Percentiles rank a stretch among this genome's conserved stretches.
These are phyloP conservation scores for Neolamprologus toae DNA, from an alignment of 2,113 vertebrate species.

Conservation along the genomic window DNA sequence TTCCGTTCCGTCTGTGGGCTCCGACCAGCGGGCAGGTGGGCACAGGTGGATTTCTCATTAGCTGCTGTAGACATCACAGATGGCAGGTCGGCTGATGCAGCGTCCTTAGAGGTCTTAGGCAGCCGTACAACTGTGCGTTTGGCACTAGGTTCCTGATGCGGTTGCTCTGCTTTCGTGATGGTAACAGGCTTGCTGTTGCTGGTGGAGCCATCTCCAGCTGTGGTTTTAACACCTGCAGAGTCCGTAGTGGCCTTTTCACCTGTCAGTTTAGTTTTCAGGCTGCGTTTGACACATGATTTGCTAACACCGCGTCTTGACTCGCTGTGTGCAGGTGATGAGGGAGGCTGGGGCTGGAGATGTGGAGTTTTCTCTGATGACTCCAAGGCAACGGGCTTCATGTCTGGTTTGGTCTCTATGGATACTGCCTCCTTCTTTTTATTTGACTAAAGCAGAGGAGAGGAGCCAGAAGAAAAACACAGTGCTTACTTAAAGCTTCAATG, in stretches of 20 bases:
- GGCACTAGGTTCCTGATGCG: constrained; percentile 56
- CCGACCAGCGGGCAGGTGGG: not conserved
- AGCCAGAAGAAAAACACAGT: not conserved
- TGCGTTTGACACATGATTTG: constrained; percentile 78
- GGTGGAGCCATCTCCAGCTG: not conserved
- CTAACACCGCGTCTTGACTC: constrained; percentile 68
- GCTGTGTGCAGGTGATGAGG: constrained; percentile 7
- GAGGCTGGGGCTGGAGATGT: not conserved
- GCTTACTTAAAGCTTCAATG: not conserved
- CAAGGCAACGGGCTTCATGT: constrained; percentile 26
- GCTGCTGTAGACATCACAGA: constrained; percentile 20
- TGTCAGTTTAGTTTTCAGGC: constrained; percentile 57
- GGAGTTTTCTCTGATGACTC: constrained; percentile 27
- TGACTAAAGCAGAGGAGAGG: constrained; percentile 51
- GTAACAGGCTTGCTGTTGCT: not conserved
- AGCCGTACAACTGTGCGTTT: constrained; percentile 39
- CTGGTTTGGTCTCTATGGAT: constrained; percentile 66
- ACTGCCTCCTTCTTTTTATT: constrained; percentile 78
- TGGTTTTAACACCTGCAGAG: not conserved
- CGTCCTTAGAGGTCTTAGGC: constrained; percentile 19
- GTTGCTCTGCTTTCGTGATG: constrained; percentile 37
- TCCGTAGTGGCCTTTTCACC: constrained; percentile 43
- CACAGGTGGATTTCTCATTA: constrained; percentile 1
- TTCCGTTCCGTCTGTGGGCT: constrained; percentile 1
- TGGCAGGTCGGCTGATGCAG: constrained; percentile 5